Percentiles rank a stretch among this genome's conserved stretches.
Conservation (phyloP, 2,797 vertebrate genomes). For the Mus spretus region DNA sequence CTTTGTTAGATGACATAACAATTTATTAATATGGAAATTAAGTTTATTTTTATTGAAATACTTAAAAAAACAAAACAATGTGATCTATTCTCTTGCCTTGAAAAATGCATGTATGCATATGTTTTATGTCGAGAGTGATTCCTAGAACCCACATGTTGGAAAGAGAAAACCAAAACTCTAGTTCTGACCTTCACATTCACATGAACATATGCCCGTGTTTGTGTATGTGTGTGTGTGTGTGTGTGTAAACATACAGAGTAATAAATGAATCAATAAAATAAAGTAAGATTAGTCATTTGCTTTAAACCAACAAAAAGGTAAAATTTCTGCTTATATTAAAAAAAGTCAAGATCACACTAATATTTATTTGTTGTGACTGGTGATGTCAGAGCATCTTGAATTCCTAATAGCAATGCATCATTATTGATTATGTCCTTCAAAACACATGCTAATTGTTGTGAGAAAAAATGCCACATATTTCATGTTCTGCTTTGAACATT, state of each 20-base stretch:
- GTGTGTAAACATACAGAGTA: not conserved
- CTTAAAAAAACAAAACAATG: not conserved
- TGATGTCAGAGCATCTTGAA: not conserved
- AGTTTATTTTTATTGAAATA: not conserved
- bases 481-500: slow-evolving; percentile 44
- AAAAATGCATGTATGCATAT: not conserved
- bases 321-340: not conserved
- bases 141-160: not conserved
- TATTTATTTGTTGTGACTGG: not conserved
- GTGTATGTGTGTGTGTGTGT: too few species aligned
- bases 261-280: not conserved
- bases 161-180: not conserved
- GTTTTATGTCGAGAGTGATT: not conserved
- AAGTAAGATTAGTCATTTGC: not conserved
- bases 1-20: not conserved
- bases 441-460: slow-evolving; percentile 49
- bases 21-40: not conserved
- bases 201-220: not conserved
- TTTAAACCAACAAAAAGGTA: not conserved
- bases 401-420: not conserved
- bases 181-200: not conserved
- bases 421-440: not conserved
- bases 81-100: not conserved
- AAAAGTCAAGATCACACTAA: not conserved
- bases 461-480: slow-evolving; percentile 38